Percentiles rank a stretch among this genome's conserved stretches.
These are phyloP conservation scores for Cetoscarus ocellatus DNA, from an alignment of 2,797 vertebrate species.

Conservation along the genomic window DNA sequence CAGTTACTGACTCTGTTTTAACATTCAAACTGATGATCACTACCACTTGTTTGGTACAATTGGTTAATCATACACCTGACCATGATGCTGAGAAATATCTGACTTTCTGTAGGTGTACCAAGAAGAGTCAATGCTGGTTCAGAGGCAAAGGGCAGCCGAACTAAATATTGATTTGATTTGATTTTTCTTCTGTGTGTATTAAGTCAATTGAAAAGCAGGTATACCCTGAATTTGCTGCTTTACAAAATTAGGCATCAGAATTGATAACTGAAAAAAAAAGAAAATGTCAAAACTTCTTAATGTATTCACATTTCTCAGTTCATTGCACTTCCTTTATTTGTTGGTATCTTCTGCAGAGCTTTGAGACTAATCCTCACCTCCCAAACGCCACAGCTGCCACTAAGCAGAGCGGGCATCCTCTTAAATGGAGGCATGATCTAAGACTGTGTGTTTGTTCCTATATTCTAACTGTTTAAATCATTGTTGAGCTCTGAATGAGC, in stretches of 20 bases:
- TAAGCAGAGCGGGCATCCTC: conserved; percentile 62
- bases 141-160: too few species aligned
- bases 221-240: too few species aligned
- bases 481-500: conserved; percentile 73
- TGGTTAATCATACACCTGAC: too few species aligned
- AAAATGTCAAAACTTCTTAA: not conserved
- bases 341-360: conserved; percentile 21
- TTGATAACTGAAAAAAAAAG: not conserved
- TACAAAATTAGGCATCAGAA: not conserved
- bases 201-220: too few species aligned
- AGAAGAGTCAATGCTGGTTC: too few species aligned
- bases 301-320: conserved; percentile 1
- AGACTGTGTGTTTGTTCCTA: conserved; percentile 59
- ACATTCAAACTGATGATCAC: too few species aligned
- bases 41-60: too few species aligned
- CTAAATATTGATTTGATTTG: too few species aligned
- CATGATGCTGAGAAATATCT: too few species aligned
- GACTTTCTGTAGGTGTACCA: too few species aligned
- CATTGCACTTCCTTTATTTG: conserved; percentile 30
- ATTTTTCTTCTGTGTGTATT: too few species aligned
- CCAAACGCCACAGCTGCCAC: conserved; percentile 45
- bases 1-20: too few species aligned
- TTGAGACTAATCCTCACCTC: conserved; percentile 44
- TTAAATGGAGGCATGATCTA: conserved; percentile 72
- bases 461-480: conserved; percentile 68